phyloP scores from a whole-genome alignment of 2,113 vertebrate species.

The Cardinalis cardinalis region DNA sequence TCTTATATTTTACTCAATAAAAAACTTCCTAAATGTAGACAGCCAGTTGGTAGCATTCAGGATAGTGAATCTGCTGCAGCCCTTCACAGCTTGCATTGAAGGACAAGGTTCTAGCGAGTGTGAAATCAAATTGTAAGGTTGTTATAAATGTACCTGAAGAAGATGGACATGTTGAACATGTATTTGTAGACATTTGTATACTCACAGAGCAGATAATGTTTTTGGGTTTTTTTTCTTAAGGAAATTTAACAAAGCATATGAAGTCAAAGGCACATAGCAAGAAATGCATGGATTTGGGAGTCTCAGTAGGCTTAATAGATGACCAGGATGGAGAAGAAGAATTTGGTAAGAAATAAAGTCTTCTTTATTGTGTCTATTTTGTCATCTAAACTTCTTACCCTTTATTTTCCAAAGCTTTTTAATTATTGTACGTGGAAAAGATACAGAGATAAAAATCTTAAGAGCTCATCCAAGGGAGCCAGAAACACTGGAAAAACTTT shows the following conservation, averaged over 20 bases:
- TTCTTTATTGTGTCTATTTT: not conserved
- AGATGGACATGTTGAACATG: accelerated
- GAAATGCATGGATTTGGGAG: conserved; percentile 96
- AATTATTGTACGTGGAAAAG: not conserved
- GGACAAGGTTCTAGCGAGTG: not conserved
- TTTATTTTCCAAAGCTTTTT: not conserved
- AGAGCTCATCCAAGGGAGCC: not conserved
- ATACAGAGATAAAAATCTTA: not conserved
- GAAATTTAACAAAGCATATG: conserved; percentile 99
- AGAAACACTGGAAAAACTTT: not conserved
- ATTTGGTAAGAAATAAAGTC: conserved; percentile 80
- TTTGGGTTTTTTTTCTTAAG: conserved; percentile 64
- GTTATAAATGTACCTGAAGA: not conserved
- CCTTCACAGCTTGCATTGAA: not conserved
- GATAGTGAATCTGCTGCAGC: not conserved
- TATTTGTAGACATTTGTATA: not conserved
- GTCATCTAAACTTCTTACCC: not conserved
- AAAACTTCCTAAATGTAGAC: not conserved
- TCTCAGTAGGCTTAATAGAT: conserved; percentile 85
- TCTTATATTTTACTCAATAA: not conserved
- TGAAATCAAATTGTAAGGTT: not conserved
- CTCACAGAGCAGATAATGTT: not conserved
- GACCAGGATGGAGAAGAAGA: conserved; percentile 96
- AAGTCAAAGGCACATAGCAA: conserved; percentile 99
- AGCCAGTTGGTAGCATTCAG: not conserved